phyloP scores from a whole-genome alignment of 2,888 invertebrate species.

The Bibio marci region DNA sequence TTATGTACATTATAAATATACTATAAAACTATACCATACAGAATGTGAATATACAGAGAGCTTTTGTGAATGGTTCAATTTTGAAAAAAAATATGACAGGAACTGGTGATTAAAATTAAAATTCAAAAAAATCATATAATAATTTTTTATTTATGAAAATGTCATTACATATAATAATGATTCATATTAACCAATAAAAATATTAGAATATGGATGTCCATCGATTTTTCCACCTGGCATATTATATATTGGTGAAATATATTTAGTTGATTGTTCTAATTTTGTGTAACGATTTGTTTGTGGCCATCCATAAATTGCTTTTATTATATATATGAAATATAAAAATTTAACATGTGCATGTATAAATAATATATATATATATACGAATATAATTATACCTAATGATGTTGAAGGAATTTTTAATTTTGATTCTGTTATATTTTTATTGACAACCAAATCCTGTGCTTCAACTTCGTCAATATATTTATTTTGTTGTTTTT shows the following conservation, averaged over 20 bases:
- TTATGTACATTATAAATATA: too few relatives aligned
- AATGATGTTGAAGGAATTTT: not conserved
- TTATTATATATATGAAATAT: not conserved
- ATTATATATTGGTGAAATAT: slow-evolving; percentile 21
- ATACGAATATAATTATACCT: not conserved
- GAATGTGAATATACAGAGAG: too few relatives aligned
- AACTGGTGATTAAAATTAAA: too few relatives aligned
- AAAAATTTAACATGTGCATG: too few relatives aligned
- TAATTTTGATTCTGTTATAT: not conserved
- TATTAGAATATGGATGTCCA: slow-evolving; percentile 19
- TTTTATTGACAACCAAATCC: not conserved
- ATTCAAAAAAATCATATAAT: too few relatives aligned
- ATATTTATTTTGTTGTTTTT: slow-evolving; percentile 18
- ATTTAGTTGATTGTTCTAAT: slow-evolving; percentile 23
- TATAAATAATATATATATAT: too few relatives aligned
- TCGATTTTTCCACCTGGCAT: slow-evolving; percentile 24
- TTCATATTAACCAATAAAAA: slow-evolving; percentile 22
- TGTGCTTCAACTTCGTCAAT: slow-evolving; percentile 5
- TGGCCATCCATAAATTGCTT: slow-evolving; percentile 14
- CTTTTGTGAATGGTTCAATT: too few relatives aligned
- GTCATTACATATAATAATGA: too few relatives aligned
- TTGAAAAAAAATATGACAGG: too few relatives aligned
- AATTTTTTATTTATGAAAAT: too few relatives aligned
- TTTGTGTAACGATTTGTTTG: slow-evolving; percentile 14
- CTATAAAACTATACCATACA: too few relatives aligned